These are phyloP conservation scores for Nymphalis polychloros DNA, from an alignment of 2,888 invertebrate species.

Conservation along the genomic window DNA sequence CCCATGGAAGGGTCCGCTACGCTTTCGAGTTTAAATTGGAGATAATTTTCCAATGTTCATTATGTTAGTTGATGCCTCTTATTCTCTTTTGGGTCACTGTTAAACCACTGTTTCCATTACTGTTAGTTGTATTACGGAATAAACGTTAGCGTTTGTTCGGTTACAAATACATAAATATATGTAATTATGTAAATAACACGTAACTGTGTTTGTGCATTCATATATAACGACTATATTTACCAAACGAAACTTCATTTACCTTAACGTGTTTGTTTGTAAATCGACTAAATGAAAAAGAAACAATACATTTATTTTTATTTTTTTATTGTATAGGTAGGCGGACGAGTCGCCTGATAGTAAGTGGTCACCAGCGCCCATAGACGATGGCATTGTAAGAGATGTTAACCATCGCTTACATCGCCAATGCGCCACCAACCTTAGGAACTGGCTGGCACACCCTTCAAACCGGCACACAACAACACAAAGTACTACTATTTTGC, in stretches of 20 bases:
- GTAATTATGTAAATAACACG: not conserved
- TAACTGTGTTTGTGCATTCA: not conserved
- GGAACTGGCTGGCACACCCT: too few relatives aligned
- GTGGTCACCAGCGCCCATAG: too few relatives aligned
- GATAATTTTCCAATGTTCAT: conserved; percentile 40
- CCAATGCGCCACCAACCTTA: too few relatives aligned
- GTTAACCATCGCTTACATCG: too few relatives aligned
- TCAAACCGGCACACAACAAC: too few relatives aligned
- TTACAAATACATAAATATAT: not conserved
- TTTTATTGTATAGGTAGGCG: too few relatives aligned
- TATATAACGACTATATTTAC: not conserved
- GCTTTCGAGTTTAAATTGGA: conserved; percentile 40
- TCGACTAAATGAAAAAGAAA: too few relatives aligned
- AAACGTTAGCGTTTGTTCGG: conserved; percentile 1
- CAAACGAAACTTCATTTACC: not conserved
- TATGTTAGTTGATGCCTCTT: conserved; percentile 29
- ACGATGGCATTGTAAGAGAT: too few relatives aligned
- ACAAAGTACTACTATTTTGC: too few relatives aligned
- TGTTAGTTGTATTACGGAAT: conserved; percentile 7
- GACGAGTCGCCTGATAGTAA: too few relatives aligned
- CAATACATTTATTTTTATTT: too few relatives aligned
- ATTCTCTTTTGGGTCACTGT: conserved; percentile 18
- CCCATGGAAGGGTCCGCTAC: conserved; percentile 47
- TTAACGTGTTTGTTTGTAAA: too few relatives aligned
- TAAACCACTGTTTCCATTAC: conserved; percentile 9